These are phyloP conservation scores for Oscheius sp. DNA, from an alignment of 2,888 invertebrate genomes.

Conservation along the genomic window DNA sequence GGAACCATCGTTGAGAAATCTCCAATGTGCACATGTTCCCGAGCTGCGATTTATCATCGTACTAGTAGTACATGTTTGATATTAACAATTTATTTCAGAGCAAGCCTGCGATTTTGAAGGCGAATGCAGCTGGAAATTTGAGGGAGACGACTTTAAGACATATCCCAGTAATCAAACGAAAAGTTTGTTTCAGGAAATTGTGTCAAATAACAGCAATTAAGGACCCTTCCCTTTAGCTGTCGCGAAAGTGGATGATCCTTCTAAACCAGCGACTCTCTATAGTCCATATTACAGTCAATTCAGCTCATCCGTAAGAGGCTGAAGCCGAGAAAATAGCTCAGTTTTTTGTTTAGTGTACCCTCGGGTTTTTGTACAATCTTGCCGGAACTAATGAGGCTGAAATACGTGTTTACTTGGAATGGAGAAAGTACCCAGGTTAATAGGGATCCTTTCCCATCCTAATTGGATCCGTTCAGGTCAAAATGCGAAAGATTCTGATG, in stretches of 20 bases:
- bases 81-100: not conserved
- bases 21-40: conserved; percentile 6
- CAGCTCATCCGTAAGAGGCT: conserved; percentile 14
- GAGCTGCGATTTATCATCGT: not conserved
- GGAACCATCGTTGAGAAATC: conserved; percentile 15
- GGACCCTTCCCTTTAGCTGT: not conserved
- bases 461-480: no score
- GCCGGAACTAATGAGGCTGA: not conserved
- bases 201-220: not conserved
- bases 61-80: not conserved
- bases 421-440: conserved; percentile 18
- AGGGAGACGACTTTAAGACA: not conserved
- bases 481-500: conserved; percentile 8
- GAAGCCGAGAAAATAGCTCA: no score
- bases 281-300: conserved; percentile 21
- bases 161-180: not conserved
- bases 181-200: not conserved
- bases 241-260: not conserved
- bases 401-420: conserved; percentile 16
- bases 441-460: no score
- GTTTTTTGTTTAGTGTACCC: conserved; percentile 7
- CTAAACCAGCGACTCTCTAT: not conserved
- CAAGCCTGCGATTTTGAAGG: conserved; percentile 3
- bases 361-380: conserved; percentile 14
- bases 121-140: conserved; percentile 1